phyloP scores from a whole-genome alignment of 2,113 vertebrate species.

The Holacanthus passer region DNA sequence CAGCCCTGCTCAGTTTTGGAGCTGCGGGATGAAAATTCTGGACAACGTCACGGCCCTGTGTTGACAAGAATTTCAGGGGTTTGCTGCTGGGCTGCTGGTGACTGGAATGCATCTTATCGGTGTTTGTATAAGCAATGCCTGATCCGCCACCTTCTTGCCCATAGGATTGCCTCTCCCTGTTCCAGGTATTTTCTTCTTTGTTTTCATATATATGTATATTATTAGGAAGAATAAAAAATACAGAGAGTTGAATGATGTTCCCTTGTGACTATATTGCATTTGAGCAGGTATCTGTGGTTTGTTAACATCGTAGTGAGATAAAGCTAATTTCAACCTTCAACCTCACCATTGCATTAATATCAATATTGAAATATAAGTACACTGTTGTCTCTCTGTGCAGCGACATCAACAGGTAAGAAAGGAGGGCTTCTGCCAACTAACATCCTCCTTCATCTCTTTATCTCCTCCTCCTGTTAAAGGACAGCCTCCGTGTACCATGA shows the following conservation, averaged over 20 bases:
- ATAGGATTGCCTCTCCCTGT: not conserved
- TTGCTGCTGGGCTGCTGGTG: constrained; percentile 51
- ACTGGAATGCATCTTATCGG: constrained; percentile 64
- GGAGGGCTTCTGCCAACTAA: constrained; percentile 13
- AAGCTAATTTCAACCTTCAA: not conserved
- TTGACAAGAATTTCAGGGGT: constrained; percentile 74
- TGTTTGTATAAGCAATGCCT: constrained; percentile 7
- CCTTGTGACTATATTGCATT: not conserved
- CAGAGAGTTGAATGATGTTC: not conserved
- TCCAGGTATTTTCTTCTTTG: not conserved
- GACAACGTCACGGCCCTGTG: constrained; percentile 61
- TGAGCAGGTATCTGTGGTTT: not conserved
- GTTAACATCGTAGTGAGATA: not conserved
- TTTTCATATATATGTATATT: not conserved
- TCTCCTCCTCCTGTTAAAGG: constrained; percentile 34
- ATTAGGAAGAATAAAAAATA: not conserved
- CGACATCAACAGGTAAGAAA: constrained; percentile 54
- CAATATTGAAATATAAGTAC: not conserved
- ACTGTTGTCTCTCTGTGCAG: constrained; percentile 1
- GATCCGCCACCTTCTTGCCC: constrained; percentile 16
- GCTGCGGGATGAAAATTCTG: constrained; percentile 61
- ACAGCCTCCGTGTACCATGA: constrained; percentile 44
- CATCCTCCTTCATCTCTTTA: constrained; percentile 12
- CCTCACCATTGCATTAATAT: not conserved
- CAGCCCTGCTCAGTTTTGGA: constrained; percentile 44